phyloP scores from a whole-genome alignment of 2,113 vertebrate species.

The Rhipidura dahli region DNA sequence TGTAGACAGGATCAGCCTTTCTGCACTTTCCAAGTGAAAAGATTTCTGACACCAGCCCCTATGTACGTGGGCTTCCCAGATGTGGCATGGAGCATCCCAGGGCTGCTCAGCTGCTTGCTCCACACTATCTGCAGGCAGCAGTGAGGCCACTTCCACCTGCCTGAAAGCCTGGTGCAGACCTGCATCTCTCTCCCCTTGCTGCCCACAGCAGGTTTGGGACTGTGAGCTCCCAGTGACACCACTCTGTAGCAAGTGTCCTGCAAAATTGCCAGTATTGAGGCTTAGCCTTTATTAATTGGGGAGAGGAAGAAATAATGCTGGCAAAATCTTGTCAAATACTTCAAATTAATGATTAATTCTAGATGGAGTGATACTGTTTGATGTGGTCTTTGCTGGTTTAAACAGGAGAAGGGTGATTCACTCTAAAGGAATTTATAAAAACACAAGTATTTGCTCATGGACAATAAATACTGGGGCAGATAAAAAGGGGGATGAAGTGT shows the following conservation, averaged over 20 bases:
- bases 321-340: constrained; percentile 54
- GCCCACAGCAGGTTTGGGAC: not conserved
- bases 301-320: constrained; percentile 35
- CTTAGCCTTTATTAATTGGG: constrained; percentile 60
- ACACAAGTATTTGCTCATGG: constrained; percentile 75
- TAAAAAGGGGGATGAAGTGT: constrained; percentile 60
- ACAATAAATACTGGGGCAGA: constrained; percentile 70
- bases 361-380: constrained; percentile 68
- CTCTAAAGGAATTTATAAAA: constrained; percentile 72
- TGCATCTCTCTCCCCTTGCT: not conserved
- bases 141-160: not conserved
- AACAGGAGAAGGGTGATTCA: constrained; percentile 74
- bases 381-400: constrained; percentile 70
- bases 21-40: not conserved
- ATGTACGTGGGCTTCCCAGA: accelerated
- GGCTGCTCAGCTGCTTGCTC: not conserved
- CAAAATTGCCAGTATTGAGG: not conserved
- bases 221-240: not conserved
- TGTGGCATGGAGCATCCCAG: not conserved
- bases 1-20: not conserved
- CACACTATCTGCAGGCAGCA: not conserved
- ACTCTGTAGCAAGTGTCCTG: not conserved
- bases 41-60: not conserved
- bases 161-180: not conserved
- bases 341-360: constrained; percentile 78